Conservation (phyloP, 2,797 vertebrate genomes). For the Halcyon chelicuti region DNA sequence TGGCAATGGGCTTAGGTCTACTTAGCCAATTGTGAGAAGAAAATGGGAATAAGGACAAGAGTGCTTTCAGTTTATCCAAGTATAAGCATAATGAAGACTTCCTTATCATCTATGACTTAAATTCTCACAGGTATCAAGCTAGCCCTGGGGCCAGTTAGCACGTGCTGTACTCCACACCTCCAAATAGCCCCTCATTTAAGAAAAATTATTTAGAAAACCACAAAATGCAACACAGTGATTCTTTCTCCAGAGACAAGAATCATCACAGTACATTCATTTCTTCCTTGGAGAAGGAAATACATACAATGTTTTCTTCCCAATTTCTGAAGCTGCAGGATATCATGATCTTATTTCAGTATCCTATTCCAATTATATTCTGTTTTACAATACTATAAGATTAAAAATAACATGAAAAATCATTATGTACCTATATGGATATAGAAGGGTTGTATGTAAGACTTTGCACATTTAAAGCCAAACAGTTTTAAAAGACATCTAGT, state of each 20-base stretch:
- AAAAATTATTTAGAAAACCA: neutral
- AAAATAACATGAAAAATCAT: neutral
- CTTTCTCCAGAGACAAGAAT: neutral
- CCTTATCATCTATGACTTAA: neutral
- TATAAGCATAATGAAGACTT: neutral
- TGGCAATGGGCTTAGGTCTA: neutral
- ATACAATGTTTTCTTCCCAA: neutral
- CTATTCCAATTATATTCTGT: neutral
- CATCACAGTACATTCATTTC: neutral
- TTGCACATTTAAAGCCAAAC: neutral
- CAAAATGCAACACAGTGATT: neutral
- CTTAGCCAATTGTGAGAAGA: neutral
- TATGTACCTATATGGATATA: neutral
- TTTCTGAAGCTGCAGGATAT: conserved; percentile 20
- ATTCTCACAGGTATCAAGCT: neutral
- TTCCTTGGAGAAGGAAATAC: conserved; percentile 5
- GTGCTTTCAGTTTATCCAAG: neutral
- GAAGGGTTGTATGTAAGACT: neutral
- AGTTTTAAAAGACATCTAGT: neutral
- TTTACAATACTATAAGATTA: neutral
- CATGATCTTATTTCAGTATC: neutral
- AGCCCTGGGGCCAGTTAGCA: neutral
- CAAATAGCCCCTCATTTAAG: neutral
- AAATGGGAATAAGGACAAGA: neutral
- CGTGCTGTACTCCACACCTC: neutral